Percentiles rank a stretch among this genome's conserved stretches.
These are phyloP conservation scores for Labeo calbasu DNA, from an alignment of 2,797 vertebrate genomes.

Conservation along the genomic window DNA sequence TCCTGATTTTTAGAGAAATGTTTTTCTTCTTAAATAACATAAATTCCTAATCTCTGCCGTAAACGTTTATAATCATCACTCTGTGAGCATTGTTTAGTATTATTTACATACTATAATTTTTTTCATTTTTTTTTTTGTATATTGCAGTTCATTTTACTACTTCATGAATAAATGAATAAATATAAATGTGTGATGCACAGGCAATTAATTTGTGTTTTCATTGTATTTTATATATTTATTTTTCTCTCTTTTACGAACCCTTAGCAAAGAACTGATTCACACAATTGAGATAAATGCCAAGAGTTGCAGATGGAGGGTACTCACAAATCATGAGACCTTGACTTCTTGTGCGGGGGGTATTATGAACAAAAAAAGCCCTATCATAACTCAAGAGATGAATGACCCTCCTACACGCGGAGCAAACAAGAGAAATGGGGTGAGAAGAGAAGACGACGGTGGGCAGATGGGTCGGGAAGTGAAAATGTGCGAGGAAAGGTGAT, in stretches of 20 bases:
- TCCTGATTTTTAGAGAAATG: background rate
- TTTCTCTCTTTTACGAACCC: background rate
- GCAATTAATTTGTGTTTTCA: background rate
- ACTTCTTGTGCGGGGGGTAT: constrained; percentile 17
- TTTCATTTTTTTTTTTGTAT: background rate
- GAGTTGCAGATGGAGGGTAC: constrained; percentile 38
- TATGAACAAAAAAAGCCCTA: constrained; percentile 16
- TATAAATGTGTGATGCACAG: background rate
- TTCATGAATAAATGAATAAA: background rate
- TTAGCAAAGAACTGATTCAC: background rate
- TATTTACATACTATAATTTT: background rate
- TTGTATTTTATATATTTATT: background rate
- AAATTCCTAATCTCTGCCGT: background rate
- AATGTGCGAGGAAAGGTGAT: constrained; percentile 75
- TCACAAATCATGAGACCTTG: constrained; percentile 36
- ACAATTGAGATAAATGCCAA: constrained; percentile 27
- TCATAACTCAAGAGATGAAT: constrained; percentile 62
- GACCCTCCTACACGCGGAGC: constrained; percentile 57
- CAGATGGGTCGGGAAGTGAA: constrained; percentile 78
- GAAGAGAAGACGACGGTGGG: constrained; percentile 64
- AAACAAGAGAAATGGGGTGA: constrained; percentile 32
- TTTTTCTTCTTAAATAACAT: background rate
- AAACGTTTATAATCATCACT: background rate
- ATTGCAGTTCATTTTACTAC: background rate
- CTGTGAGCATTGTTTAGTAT: background rate